These are phyloP conservation scores for Mormyrus hasselquistii DNA, from an alignment of 2,797 vertebrate genomes.

Conservation along the genomic window DNA sequence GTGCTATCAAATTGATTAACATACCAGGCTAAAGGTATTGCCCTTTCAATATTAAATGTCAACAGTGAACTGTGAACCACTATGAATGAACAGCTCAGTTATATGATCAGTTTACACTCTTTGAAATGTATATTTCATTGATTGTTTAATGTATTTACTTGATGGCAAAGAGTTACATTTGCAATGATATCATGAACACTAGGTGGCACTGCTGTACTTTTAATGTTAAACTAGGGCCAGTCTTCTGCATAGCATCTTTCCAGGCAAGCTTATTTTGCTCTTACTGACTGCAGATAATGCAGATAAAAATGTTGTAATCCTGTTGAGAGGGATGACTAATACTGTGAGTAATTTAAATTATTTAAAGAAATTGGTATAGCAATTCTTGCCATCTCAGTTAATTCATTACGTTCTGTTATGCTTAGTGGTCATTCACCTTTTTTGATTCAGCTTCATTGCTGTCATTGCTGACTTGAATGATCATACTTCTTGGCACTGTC, in stretches of 20 bases:
- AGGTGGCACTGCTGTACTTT: slow-evolving; percentile 62
- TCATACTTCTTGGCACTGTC: not conserved
- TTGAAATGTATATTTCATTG: not conserved
- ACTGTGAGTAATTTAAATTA: not conserved
- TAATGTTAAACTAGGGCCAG: not conserved
- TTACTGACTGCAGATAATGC: not conserved
- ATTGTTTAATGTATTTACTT: not conserved
- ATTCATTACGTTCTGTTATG: not conserved
- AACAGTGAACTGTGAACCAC: not conserved
- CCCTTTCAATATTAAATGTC: not conserved
- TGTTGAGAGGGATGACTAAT: not conserved
- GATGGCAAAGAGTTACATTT: not conserved
- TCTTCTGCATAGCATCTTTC: not conserved
- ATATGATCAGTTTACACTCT: not conserved
- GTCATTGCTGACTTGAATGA: not conserved
- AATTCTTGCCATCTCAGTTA: not conserved
- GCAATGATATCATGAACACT: slow-evolving; percentile 35
- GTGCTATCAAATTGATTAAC: slow-evolving; percentile 18
- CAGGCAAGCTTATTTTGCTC: not conserved
- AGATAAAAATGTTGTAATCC: not conserved
- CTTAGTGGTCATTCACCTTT: not conserved
- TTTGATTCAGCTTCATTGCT: not conserved
- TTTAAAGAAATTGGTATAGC: not conserved
- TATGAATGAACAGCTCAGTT: not conserved
- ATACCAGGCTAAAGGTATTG: slow-evolving; percentile 19